Evolutionary conservation across 2,113 vertebrate species (phyloP).

Genomic region (Fulica atra): DNA sequence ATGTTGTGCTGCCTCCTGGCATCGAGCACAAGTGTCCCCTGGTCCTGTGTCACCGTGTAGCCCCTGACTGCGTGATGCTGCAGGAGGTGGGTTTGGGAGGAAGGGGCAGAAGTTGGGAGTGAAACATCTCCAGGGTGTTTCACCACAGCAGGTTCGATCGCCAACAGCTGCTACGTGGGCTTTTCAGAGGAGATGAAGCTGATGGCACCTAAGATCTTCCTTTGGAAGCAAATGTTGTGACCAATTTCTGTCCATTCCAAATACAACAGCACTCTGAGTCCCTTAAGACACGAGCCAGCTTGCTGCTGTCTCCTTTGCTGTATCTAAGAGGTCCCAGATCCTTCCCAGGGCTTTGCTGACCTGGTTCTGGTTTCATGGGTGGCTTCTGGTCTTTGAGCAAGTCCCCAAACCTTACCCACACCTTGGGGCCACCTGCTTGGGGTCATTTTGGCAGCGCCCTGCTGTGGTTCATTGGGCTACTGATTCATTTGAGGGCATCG

Average conservation of each 20-base stretch:
- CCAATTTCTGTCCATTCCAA: neutral
- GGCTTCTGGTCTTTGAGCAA: neutral
- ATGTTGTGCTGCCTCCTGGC: neutral
- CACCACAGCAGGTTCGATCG: neutral
- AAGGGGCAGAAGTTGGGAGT: neutral
- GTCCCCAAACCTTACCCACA: neutral
- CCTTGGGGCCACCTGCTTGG: neutral
- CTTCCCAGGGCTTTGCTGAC: neutral
- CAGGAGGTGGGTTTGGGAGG: neutral
- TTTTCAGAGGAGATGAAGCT: neutral
- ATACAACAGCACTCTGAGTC: neutral
- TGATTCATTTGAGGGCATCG: neutral
- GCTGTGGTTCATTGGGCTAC: neutral
- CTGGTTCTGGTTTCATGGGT: neutral
- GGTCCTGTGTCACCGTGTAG: accelerated
- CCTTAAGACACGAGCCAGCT: neutral
- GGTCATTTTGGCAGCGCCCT: neutral
- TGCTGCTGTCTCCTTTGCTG: neutral
- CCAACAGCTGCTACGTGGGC: neutral
- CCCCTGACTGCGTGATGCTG: accelerated
- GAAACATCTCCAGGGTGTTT: neutral
- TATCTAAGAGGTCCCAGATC: neutral
- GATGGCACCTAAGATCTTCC: neutral
- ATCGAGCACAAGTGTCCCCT: accelerated
- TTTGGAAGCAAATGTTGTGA: neutral